phyloP scores from a whole-genome alignment of 2,888 invertebrate species.

The Andrena bicolor region DNA sequence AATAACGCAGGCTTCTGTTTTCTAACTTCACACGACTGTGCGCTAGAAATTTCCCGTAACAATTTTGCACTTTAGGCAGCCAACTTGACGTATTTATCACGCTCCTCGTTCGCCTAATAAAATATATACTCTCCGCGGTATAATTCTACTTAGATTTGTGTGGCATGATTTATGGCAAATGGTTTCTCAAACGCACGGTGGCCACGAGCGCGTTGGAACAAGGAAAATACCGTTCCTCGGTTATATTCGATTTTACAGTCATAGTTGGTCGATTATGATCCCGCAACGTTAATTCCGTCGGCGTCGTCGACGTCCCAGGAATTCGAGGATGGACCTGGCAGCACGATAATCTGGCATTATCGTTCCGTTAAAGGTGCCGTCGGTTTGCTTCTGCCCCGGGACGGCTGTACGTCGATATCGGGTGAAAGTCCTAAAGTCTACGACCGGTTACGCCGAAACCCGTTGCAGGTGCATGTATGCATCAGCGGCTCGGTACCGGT shows the following conservation, averaged over 20 bases:
- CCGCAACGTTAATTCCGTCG: conserved; percentile 26
- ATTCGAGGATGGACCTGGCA: conserved; percentile 21
- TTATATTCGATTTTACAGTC: background rate
- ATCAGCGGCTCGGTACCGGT: conserved; percentile 64
- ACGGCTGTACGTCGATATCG: conserved; percentile 62
- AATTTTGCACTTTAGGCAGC: too few relatives aligned
- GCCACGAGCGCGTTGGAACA: too few relatives aligned
- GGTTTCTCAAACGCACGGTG: too few relatives aligned
- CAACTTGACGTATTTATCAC: too few relatives aligned
- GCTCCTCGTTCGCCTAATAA: too few relatives aligned
- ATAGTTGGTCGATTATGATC: background rate
- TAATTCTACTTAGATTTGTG: too few relatives aligned
- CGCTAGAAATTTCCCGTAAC: too few relatives aligned
- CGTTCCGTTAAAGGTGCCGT: conserved; percentile 48
- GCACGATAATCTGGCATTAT: conserved; percentile 47
- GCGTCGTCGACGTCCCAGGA: conserved; percentile 22
- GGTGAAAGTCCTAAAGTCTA: conserved; percentile 71
- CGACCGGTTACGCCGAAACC: conserved; percentile 72
- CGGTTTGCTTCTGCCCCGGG: conserved; percentile 50
- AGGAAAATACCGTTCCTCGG: background rate
- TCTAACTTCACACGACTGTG: too few relatives aligned
- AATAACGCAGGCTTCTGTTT: too few relatives aligned
- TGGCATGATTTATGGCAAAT: too few relatives aligned
- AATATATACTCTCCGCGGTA: too few relatives aligned
- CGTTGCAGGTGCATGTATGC: conserved; percentile 71